These are phyloP conservation scores for Gastrophysa polygoni DNA, from an alignment of 2,888 invertebrate species.

Conservation along the genomic window DNA sequence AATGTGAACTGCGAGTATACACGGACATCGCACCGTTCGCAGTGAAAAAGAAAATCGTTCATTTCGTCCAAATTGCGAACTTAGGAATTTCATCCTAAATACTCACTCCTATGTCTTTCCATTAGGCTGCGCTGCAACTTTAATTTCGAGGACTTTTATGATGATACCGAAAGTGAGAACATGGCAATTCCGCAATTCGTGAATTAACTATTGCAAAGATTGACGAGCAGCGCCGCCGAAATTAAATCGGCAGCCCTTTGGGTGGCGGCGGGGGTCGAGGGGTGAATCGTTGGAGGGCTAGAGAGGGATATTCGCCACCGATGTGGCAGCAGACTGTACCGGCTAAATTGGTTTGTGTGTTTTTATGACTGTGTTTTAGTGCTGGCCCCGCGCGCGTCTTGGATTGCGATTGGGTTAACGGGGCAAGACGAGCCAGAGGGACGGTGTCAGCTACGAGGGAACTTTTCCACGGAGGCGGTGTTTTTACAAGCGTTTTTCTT, in stretches of 20 bases:
- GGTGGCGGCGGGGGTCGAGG: conserved; percentile 23
- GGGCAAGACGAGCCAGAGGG: conserved; percentile 53
- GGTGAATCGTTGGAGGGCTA: conserved; percentile 29
- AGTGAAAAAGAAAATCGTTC: neutral
- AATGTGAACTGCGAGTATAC: too few relatives aligned
- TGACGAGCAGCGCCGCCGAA: conserved; percentile 54
- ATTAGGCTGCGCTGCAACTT: conserved; percentile 25
- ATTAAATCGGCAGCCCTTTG: conserved; percentile 52
- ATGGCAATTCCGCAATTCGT: conserved; percentile 52
- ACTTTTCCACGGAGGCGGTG: neutral
- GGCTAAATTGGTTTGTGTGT: conserved; percentile 61
- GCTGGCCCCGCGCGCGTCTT: conserved; percentile 58
- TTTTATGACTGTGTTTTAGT: conserved; percentile 61
- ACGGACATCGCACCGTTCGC: too few relatives aligned
- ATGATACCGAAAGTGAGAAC: conserved; percentile 52
- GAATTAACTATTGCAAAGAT: conserved; percentile 55
- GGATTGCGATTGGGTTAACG: conserved; percentile 59
- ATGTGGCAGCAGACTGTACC: conserved; percentile 57
- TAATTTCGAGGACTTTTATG: conserved; percentile 50
- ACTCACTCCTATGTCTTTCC: neutral
- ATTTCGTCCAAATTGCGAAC: neutral
- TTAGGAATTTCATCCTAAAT: neutral
- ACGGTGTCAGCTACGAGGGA: conserved; percentile 43
- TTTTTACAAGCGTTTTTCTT: too few relatives aligned
- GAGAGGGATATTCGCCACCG: conserved; percentile 34